Evolutionary conservation across 1,140 invertebrate species (phyloP).

Genomic region (Lepidurus apus): DNA sequence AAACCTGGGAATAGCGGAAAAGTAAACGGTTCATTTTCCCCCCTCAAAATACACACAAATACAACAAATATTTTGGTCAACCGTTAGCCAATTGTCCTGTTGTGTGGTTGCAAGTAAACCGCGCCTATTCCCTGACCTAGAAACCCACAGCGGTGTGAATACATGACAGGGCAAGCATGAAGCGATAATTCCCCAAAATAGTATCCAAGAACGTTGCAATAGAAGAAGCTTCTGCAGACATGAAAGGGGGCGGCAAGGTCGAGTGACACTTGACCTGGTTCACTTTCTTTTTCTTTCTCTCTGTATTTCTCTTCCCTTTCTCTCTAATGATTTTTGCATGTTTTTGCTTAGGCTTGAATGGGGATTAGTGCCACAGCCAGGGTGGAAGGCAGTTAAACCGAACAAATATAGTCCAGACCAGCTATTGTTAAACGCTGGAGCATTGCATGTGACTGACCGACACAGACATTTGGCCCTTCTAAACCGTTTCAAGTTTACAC

Average conservation of each 20-base stretch:
- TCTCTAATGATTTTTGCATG: background rate
- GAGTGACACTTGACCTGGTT: background rate
- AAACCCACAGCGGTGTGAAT: background rate
- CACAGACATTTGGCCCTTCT: background rate
- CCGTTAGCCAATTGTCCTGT: background rate
- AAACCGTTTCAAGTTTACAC: background rate
- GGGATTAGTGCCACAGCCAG: background rate
- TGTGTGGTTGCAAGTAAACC: background rate
- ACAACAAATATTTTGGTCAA: background rate
- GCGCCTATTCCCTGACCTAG: background rate
- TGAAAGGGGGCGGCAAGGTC: background rate
- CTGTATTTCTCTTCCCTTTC: too few species aligned
- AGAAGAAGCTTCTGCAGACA: background rate
- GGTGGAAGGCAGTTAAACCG: background rate
- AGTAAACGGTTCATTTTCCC: too few species aligned
- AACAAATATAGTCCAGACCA: background rate
- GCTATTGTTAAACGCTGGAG: background rate
- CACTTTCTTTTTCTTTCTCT: too few species aligned
- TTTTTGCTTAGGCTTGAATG: background rate
- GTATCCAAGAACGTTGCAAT: background rate
- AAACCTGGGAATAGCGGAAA: too few species aligned
- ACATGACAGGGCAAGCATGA: background rate
- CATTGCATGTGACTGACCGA: slow-evolving; percentile 14
- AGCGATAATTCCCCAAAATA: background rate
- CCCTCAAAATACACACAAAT: too few species aligned